These are phyloP conservation scores for Atethmia centrago DNA, from an alignment of 2,888 invertebrate species.

Conservation along the genomic window DNA sequence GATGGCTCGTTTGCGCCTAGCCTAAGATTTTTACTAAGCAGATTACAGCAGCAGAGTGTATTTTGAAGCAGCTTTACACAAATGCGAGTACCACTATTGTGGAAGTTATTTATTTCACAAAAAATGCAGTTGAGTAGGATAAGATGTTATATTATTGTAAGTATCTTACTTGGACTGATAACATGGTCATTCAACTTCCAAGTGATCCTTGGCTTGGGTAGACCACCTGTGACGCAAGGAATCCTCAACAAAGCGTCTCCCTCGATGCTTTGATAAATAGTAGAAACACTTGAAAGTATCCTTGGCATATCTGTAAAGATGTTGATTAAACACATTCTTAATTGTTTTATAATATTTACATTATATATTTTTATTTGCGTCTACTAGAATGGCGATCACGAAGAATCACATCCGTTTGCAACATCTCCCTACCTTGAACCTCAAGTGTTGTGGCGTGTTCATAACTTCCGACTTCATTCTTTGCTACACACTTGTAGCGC, in stretches of 20 bases:
- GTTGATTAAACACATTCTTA: neutral
- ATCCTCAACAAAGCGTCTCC: slow-evolving; percentile 44
- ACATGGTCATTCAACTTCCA: slow-evolving; percentile 35
- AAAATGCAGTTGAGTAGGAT: neutral
- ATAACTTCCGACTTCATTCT: slow-evolving; percentile 25
- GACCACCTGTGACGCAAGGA: slow-evolving; percentile 45
- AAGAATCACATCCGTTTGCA: neutral
- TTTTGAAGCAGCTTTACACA: neutral
- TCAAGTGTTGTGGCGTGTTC: slow-evolving; percentile 41
- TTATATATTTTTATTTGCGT: too few relatives aligned
- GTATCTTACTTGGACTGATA: slow-evolving; percentile 38
- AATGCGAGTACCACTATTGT: neutral
- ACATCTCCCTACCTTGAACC: slow-evolving; percentile 44
- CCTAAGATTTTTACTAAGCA: too few relatives aligned
- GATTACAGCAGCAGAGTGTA: too few relatives aligned
- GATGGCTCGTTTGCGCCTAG: too few relatives aligned
- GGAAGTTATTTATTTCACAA: neutral
- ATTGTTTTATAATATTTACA: too few relatives aligned
- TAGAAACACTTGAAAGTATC: slow-evolving; percentile 16
- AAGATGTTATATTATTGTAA: neutral
- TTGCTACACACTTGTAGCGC: slow-evolving; percentile 49
- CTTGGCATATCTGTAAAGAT: slow-evolving; percentile 40
- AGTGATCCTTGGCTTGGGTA: slow-evolving; percentile 47
- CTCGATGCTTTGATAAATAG: slow-evolving; percentile 27
- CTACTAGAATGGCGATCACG: neutral